Percentiles rank a stretch among this genome's conserved stretches.
These are phyloP conservation scores for Aurelia aurita DNA, from an alignment of 30 jellyfish, hydroid and myxozoan species.

Conservation along the genomic window DNA sequence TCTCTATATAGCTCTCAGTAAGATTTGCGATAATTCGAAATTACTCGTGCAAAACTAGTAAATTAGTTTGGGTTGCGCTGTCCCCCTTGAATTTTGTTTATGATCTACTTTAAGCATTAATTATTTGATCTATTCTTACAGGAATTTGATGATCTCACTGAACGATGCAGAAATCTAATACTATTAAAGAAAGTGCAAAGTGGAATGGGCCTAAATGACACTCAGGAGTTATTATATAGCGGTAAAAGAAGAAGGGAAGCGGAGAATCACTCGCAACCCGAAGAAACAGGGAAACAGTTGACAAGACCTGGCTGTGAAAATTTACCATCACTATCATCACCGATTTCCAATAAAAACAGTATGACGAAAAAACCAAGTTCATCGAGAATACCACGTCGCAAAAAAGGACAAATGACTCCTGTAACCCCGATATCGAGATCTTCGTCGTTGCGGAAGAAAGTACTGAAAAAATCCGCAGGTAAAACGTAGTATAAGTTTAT, in stretches of 20 bases:
- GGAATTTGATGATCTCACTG: constrained; percentile 17
- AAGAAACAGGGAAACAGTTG: not conserved
- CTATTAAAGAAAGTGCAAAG: constrained; percentile 3
- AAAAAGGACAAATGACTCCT: constrained; percentile 8
- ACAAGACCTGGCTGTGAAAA: not conserved
- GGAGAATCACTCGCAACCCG: not conserved
- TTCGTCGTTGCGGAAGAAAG: constrained; percentile 25
- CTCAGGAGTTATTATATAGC: constrained; percentile 35
- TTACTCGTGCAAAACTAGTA: no score
- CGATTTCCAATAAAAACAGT: not conserved
- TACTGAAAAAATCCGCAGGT: constrained; percentile 21
- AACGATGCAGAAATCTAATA: constrained; percentile 11
- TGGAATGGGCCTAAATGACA: constrained; percentile 54
- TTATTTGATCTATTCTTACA: not conserved
- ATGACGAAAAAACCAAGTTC: not conserved
- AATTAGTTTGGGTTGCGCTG: no score
- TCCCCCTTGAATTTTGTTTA: no score
- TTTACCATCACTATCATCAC: constrained; percentile 23
- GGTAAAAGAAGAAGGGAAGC: constrained; percentile 17
- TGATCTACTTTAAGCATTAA: not conserved
- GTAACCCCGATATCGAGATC: constrained; percentile 14
- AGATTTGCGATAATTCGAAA: no score
- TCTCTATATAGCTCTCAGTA: no score
- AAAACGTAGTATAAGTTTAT: not conserved
- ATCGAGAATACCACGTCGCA: constrained; percentile 33